Base-by-base conservation (phyloP, 2,888 invertebrate genomes). In the Zygaena filipendulae region DNA sequence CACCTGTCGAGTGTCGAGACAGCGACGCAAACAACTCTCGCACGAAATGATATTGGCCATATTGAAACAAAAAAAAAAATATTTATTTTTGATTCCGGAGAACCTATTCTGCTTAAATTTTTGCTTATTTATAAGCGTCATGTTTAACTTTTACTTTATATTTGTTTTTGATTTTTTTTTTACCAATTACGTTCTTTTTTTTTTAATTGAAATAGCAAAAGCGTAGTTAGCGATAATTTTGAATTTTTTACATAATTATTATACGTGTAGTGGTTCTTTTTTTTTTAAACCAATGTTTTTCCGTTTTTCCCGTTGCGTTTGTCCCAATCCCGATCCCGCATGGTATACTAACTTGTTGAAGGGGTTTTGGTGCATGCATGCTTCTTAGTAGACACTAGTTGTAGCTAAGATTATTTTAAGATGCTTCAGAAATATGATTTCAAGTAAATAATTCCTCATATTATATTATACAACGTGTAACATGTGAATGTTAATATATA, bases 101-200 rank as follows among this genome's bases (percentile, higher is more conserved):
- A 77, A 79, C 79, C 77, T 79, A 79, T 79, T 79, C 77, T 79
- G 79, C 79, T 80, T 79, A 52, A 71, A 71, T 74, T n/a, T n/a
- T n/a, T n/a, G n/a, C 47, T 74, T 77, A 75, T 77, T 80, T 79
- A 67, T 67, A 62, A 69, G 63, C 75, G 70, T 66, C 74, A 74
- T 70, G 57, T 68, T 77, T 69, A 64, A 66, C 69, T 74, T 59
- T 67, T 58, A 57, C 42, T 44, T 44, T 47, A 40, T 61, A 62
- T 67, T 62, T 57, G 48, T 50, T 67, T 57, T 61, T 54, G 60
- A 61, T 36, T n/a, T n/a, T n/a, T n/a, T n/a, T n/a, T n/a, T n/a
- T n/a, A n/a, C n/a, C n/a, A n/a, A n/a, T n/a, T n/a, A n/a, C n/a
- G n/a, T n/a, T n/a, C n/a, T n/a, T n/a, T n/a, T n/a, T n/a, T n/a